phyloP scores from a whole-genome alignment of 2,888 invertebrate genomes.

The Lycophotia porphyrea region DNA sequence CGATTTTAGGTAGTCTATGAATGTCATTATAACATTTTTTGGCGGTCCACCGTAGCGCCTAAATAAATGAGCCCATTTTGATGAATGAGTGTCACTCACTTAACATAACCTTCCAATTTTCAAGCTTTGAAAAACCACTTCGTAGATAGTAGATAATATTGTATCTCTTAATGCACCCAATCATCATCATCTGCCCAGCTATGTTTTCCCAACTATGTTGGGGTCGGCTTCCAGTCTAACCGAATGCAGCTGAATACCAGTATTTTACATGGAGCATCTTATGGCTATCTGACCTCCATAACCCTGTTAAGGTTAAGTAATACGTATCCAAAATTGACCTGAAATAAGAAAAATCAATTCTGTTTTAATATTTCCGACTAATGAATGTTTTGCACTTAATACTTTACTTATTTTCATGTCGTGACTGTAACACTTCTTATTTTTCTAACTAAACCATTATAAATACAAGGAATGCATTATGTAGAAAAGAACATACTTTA shows the following conservation, averaged over 20 bases:
- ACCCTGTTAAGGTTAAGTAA: neutral
- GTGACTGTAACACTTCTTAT: neutral
- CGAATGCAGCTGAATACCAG: neutral
- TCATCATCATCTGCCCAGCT: neutral
- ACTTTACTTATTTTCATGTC: neutral
- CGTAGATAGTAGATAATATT: neutral
- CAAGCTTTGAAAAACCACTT: neutral
- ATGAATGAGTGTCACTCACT: neutral
- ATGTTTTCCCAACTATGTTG: neutral
- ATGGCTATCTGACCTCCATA: neutral
- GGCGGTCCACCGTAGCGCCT: neutral
- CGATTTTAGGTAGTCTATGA: neutral
- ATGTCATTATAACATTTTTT: neutral
- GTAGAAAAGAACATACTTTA: neutral
- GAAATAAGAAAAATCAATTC: neutral
- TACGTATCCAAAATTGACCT: neutral
- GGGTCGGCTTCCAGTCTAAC: neutral
- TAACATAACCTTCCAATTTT: neutral
- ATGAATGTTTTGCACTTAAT: neutral
- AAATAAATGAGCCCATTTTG: neutral
- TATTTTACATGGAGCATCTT: neutral
- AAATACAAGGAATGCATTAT: neutral
- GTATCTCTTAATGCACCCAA: neutral
- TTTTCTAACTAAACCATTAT: neutral
- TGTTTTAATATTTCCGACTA: neutral